Conservation (phyloP, 2,888 invertebrate genomes). For the Thysanoteuthis rhombus region DNA sequence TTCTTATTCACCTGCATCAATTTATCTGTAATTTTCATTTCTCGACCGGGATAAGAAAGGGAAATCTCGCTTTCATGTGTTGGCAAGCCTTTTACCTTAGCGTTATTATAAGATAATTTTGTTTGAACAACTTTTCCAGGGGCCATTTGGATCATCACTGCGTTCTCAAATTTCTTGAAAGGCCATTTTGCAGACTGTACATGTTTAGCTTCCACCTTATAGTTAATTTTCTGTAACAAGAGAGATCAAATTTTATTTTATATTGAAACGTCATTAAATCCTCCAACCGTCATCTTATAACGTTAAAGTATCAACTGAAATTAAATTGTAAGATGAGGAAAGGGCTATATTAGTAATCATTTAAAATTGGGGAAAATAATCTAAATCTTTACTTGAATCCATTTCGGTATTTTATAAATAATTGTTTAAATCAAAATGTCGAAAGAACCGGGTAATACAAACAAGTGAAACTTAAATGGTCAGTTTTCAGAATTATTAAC, state of each 20-base stretch:
- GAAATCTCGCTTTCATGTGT: conserved; percentile 23
- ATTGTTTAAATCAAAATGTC: too few species aligned
- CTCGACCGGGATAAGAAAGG: conserved; percentile 28
- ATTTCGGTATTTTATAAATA: too few species aligned
- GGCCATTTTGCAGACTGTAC: not conserved
- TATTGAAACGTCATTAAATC: not conserved
- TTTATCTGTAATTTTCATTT: not conserved
- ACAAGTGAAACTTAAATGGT: too few species aligned
- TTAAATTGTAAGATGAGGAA: too few species aligned
- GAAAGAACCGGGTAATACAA: too few species aligned
- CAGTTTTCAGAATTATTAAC: too few species aligned
- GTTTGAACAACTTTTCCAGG: conserved; percentile 13
- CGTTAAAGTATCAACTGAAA: too few species aligned
- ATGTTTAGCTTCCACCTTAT: conserved; percentile 31
- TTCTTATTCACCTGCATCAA: not conserved
- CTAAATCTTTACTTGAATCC: too few species aligned
- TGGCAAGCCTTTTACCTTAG: conserved; percentile 21
- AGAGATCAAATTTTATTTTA: not conserved
- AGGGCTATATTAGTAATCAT: too few species aligned
- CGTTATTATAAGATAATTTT: not conserved
- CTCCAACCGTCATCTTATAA: too few species aligned
- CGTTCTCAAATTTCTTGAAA: not conserved
- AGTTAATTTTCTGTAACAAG: conserved; percentile 33
- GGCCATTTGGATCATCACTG: not conserved
- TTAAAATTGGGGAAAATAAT: too few species aligned